These are phyloP conservation scores for Agrotis exclamationis DNA, from an alignment of 2,888 invertebrate genomes.

Conservation along the genomic window DNA sequence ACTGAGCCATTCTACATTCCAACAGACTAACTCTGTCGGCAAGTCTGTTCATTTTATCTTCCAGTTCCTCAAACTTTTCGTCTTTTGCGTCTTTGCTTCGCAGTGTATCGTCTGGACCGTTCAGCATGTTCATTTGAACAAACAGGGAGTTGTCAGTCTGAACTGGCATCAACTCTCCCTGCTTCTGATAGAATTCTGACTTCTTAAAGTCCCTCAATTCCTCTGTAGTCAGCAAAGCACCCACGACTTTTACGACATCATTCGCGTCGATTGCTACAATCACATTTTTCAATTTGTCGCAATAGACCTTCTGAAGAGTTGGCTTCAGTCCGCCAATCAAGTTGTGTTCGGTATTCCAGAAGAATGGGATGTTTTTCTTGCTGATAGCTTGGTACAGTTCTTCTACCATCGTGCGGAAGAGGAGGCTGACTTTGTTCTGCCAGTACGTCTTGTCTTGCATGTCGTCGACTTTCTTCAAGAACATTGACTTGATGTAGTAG, in stretches of 20 bases:
- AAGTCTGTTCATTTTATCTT: slow-evolving; percentile 64
- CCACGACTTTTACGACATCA: slow-evolving; percentile 75
- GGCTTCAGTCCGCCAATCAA: slow-evolving; percentile 79
- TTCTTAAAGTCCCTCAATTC: slow-evolving; percentile 77
- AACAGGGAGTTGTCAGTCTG: slow-evolving; percentile 39
- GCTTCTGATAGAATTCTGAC: slow-evolving; percentile 76
- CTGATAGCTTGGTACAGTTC: slow-evolving; percentile 76
- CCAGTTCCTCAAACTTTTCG: slow-evolving; percentile 57
- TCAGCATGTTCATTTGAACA: slow-evolving; percentile 65
- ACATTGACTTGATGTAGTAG: slow-evolving; percentile 91
- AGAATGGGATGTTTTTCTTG: slow-evolving; percentile 79
- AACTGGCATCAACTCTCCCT: slow-evolving; percentile 45
- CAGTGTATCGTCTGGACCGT: slow-evolving; percentile 65
- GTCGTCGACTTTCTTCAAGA: slow-evolving; percentile 83
- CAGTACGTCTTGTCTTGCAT: slow-evolving; percentile 79
- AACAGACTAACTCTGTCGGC: slow-evolving; percentile 66
- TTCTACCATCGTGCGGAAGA: slow-evolving; percentile 80
- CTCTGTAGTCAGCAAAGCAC: slow-evolving; percentile 72
- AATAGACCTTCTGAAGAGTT: slow-evolving; percentile 75
- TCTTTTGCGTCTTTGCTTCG: slow-evolving; percentile 52
- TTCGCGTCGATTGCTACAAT: slow-evolving; percentile 79
- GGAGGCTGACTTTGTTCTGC: slow-evolving; percentile 77
- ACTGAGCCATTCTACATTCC: slow-evolving; percentile 66
- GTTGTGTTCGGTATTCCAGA: slow-evolving; percentile 82
- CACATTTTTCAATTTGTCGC: slow-evolving; percentile 79